Evolutionary conservation across 2,797 vertebrate genomes (phyloP).

Genomic region (Enteromius afrohamiltoni): DNA sequence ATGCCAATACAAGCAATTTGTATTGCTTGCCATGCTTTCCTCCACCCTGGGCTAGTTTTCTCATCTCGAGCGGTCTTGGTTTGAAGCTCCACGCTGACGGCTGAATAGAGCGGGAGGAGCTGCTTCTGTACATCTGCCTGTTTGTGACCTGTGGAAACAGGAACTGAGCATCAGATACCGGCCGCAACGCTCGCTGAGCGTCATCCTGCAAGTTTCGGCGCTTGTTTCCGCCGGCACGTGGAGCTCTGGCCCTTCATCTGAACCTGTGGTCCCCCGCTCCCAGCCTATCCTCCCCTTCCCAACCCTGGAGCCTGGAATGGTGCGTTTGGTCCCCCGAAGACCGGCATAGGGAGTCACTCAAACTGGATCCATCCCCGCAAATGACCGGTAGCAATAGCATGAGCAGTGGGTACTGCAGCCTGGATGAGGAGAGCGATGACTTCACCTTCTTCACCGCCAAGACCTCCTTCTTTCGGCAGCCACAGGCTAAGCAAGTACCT

Average conservation of each 20-base stretch:
- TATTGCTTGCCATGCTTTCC: constrained; percentile 26
- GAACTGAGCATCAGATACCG: constrained; percentile 64
- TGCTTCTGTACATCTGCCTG: constrained; percentile 25
- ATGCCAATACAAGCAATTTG: constrained; percentile 1
- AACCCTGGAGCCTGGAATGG: constrained; percentile 59
- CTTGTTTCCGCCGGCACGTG: constrained; percentile 61
- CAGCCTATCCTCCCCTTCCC: constrained; percentile 18
- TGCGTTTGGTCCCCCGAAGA: constrained; percentile 51
- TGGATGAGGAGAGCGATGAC: constrained; percentile 91
- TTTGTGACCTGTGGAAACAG: constrained; percentile 51
- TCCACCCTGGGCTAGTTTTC: constrained; percentile 25
- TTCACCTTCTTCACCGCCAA: constrained; percentile 94
- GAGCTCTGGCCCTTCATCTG: constrained; percentile 61
- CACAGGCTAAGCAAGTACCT: constrained; percentile 64
- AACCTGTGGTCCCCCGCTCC: constrained; percentile 59
- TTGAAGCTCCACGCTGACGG: background rate
- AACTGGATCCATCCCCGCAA: constrained; percentile 52
- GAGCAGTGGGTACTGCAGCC: constrained; percentile 98
- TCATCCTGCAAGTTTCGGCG: constrained; percentile 76
- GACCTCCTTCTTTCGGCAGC: constrained; percentile 87
- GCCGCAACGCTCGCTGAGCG: constrained; percentile 27
- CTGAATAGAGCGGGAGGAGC: constrained; percentile 23
- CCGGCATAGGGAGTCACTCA: constrained; percentile 48
- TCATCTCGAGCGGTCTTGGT: background rate
- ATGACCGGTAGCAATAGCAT: constrained; percentile 94